A percentile compares a stretch with the other conserved stretches of the same genome.
These are phyloP conservation scores for Cartodere bifasciata DNA, from an alignment of 2,888 invertebrate species.

Conservation along the genomic window DNA sequence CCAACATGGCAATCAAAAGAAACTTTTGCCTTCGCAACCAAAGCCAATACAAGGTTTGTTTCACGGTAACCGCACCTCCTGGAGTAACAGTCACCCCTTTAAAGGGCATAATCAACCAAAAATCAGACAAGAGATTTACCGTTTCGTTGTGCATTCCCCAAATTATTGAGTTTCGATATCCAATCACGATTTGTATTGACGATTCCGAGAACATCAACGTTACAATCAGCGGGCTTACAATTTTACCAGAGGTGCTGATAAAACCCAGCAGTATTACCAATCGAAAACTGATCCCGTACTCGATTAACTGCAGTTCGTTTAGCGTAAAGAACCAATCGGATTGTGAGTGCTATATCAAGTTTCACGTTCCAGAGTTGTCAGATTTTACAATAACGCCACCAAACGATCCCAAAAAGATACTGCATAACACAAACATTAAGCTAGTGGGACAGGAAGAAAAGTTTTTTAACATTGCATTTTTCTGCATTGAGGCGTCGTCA, in stretches of 20 bases:
- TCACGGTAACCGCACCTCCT: conserved; percentile 16
- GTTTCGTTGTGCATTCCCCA: conserved; percentile 16
- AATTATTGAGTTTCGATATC: conserved; percentile 15
- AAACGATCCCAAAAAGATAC: conserved; percentile 13
- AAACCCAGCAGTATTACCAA: conserved; percentile 40
- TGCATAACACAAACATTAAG: conserved; percentile 13
- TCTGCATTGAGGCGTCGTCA: conserved; percentile 34
- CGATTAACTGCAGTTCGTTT: conserved; percentile 25
- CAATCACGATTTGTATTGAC: conserved; percentile 16
- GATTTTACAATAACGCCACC: conserved; percentile 27
- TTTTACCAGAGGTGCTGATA: conserved; percentile 39
- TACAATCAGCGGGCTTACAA: conserved; percentile 37
- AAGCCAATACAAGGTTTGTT: conserved; percentile 16
- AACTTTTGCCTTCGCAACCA: conserved; percentile 19
- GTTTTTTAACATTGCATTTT: conserved; percentile 32
- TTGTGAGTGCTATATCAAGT: conserved; percentile 21
- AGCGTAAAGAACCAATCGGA: conserved; percentile 26
- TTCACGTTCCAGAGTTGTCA: conserved; percentile 27
- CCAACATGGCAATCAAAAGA: conserved; percentile 25
- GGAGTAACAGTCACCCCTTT: conserved; percentile 21
- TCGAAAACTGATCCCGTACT: conserved; percentile 33
- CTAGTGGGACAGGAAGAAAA: conserved; percentile 23
- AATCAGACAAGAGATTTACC: conserved; percentile 19
- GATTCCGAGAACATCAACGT: conserved; percentile 36
- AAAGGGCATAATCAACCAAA: conserved; percentile 18